Evolutionary conservation across 2,113 vertebrate genomes (phyloP).

Genomic region (Dromaius novaehollandiae): DNA sequence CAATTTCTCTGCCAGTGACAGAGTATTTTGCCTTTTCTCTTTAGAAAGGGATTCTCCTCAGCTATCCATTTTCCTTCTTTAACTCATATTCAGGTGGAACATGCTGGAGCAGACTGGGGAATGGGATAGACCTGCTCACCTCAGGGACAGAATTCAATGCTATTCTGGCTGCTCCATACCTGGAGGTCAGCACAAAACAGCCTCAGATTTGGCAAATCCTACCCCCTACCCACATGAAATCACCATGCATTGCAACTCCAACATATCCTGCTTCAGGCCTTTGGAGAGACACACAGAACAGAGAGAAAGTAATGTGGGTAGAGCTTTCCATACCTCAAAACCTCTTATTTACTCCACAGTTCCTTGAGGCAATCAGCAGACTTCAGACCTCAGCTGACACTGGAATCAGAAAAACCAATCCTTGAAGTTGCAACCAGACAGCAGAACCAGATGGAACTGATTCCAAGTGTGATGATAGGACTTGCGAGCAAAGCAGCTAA

Average conservation of each 20-base stretch:
- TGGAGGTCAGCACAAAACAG: background rate
- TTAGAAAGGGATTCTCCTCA: background rate
- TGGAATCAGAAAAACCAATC: background rate
- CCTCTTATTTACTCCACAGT: background rate
- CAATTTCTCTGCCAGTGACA: constrained; percentile 19
- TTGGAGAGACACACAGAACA: background rate
- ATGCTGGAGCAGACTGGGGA: background rate
- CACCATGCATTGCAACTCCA: background rate
- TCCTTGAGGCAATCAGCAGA: background rate
- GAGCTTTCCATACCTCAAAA: background rate
- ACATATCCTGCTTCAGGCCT: background rate
- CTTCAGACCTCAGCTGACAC: background rate
- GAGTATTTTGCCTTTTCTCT: constrained; percentile 46
- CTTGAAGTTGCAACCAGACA: background rate
- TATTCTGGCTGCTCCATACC: background rate
- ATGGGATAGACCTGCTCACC: background rate
- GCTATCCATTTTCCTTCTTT: constrained; percentile 1
- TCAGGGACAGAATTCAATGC: background rate
- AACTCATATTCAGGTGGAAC: background rate
- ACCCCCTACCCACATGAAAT: background rate
- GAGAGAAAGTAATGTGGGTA: background rate
- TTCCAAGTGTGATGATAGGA: background rate
- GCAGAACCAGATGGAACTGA: background rate
- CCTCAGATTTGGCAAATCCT: background rate
- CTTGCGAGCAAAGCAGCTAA: fast-evolving